Evolutionary conservation across 2,888 invertebrate genomes (phyloP).

Genomic region (Holacanthella duospinosa): DNA sequence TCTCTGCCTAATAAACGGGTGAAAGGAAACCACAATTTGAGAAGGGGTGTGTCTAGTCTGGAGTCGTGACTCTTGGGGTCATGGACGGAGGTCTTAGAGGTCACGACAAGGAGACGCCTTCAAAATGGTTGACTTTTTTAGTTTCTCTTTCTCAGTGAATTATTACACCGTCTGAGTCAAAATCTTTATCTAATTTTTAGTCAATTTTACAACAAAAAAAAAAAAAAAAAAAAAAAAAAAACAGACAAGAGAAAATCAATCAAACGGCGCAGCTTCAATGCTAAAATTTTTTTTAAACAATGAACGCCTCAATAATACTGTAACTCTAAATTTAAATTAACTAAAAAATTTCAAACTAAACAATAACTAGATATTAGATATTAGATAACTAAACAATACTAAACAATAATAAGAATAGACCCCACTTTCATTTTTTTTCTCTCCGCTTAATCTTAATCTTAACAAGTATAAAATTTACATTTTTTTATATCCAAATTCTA

Average conservation of each 20-base stretch:
- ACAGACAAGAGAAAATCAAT: not conserved
- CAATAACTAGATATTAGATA: too few relatives aligned
- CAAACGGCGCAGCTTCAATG: not conserved
- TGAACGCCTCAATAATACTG: too few relatives aligned
- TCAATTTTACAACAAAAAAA: not conserved
- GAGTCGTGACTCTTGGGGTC: conserved; percentile 29
- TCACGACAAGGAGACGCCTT: conserved; percentile 22
- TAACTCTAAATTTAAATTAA: too few relatives aligned
- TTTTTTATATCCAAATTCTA: too few relatives aligned
- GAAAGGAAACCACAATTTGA: not conserved
- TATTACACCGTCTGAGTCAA: not conserved
- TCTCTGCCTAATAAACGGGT: not conserved
- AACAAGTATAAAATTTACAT: too few relatives aligned
- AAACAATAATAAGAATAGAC: too few relatives aligned
- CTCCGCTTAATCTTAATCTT: too few relatives aligned
- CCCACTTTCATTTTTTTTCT: too few relatives aligned
- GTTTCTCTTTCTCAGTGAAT: not conserved
- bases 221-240: not conserved
- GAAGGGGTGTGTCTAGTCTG: conserved; percentile 21
- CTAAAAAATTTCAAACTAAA: too few relatives aligned
- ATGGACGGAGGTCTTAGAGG: conserved; percentile 26
- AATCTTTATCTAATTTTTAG: not conserved
- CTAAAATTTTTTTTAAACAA: not conserved
- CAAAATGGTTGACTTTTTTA: conserved; percentile 7
- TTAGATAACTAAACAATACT: too few relatives aligned